Conservation (phyloP, 2,113 vertebrate species). For the Neomonachus schauinslandi region DNA sequence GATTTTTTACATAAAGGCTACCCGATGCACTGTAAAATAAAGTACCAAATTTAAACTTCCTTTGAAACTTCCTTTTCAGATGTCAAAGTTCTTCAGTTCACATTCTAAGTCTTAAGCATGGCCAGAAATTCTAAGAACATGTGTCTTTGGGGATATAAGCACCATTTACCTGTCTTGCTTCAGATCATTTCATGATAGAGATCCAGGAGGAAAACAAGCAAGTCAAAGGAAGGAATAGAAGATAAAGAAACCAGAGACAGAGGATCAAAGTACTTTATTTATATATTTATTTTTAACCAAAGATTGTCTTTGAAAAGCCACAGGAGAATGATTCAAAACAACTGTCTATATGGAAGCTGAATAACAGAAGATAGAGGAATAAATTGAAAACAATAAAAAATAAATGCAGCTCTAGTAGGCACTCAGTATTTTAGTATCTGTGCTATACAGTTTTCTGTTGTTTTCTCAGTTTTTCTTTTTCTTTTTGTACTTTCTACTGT, state of each 20-base stretch:
- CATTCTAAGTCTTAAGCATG: not conserved
- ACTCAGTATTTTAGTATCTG: not conserved
- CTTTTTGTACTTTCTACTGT: not conserved
- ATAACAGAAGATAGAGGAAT: not conserved
- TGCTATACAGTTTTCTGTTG: not conserved
- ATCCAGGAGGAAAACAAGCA: not conserved
- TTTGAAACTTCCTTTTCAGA: not conserved
- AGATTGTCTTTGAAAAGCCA: conserved; percentile 30
- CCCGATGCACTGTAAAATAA: not conserved
- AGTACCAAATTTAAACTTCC: conserved; percentile 27
- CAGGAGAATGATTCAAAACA: not conserved
- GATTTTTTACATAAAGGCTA: not conserved
- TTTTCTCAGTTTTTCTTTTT: not conserved
- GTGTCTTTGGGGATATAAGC: conserved; percentile 53
- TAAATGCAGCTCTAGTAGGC: not conserved
- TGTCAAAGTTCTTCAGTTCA: not conserved
- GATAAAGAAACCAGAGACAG: not conserved
- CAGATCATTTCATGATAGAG: conserved; percentile 3
- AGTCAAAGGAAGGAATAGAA: not conserved
- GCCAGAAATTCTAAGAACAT: conserved; percentile 48
- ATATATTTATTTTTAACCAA: conserved; percentile 55
- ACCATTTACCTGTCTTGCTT: conserved; percentile 42
- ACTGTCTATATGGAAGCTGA: not conserved
- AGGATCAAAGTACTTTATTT: conserved; percentile 54
- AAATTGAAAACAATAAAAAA: conserved; percentile 40